These are phyloP conservation scores for Lathronympha strigana DNA, from an alignment of 2,888 invertebrate species.

Conservation along the genomic window DNA sequence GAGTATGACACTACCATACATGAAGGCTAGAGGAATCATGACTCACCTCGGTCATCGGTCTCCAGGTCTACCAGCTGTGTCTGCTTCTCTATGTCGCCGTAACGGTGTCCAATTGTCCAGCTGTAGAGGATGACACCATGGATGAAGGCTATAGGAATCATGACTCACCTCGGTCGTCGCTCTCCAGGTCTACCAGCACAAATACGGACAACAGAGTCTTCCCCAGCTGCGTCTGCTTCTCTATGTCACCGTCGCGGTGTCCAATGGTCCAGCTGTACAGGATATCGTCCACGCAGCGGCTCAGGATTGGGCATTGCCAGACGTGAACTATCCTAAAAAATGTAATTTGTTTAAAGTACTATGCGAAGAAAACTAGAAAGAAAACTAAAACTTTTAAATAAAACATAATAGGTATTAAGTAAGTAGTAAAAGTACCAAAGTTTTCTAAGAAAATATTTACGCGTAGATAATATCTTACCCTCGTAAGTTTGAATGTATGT, in stretches of 20 bases:
- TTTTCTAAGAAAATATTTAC: no score
- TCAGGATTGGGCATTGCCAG: slow-evolving; percentile 83
- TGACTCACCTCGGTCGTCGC: slow-evolving; percentile 63
- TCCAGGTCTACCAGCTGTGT: slow-evolving; percentile 74
- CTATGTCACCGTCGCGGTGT: slow-evolving; percentile 70
- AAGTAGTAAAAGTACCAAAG: no score
- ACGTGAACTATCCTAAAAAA: slow-evolving; percentile 71
- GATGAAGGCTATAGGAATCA: background rate
- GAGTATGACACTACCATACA: slow-evolving; percentile 82
- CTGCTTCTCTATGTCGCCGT: slow-evolving; percentile 71
- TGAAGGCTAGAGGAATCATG: slow-evolving; percentile 48
- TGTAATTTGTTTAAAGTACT: no score
- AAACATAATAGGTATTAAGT: no score
- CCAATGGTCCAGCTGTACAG: slow-evolving; percentile 82
- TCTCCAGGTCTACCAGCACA: slow-evolving; percentile 77
- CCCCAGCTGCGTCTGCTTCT: slow-evolving; percentile 70
- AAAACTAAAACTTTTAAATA: no score
- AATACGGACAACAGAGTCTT: slow-evolving; percentile 79
- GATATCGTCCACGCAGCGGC: slow-evolving; percentile 76
- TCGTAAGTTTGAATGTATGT: background rate
- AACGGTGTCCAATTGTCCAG: slow-evolving; percentile 81
- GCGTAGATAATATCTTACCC: background rate
- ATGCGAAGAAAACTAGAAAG: no score
- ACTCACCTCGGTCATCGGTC: slow-evolving; percentile 65
- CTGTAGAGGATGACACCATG: slow-evolving; percentile 67